Conservation (phyloP, 2,113 vertebrate genomes). For the Zosterops lateralis region DNA sequence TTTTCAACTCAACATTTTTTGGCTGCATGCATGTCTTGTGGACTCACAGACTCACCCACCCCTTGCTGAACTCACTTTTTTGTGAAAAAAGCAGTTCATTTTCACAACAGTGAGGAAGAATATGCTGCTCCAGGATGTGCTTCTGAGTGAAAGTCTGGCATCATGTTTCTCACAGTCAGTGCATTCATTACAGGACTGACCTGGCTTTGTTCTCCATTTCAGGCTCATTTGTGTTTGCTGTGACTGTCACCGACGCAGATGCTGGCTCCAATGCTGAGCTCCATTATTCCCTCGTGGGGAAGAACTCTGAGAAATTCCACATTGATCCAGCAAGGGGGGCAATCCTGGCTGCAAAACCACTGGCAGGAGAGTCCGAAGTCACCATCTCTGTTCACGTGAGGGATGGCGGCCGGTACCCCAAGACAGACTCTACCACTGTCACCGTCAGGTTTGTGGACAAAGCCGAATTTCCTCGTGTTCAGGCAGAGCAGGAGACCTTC, state of each 20-base stretch:
- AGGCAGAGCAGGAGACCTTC: conserved; percentile 81
- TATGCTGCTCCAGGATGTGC: background rate
- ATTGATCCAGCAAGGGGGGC: conserved; percentile 90
- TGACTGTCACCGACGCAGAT: conserved; percentile 94
- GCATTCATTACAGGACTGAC: background rate
- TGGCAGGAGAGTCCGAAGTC: conserved; percentile 84
- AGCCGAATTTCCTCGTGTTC: conserved; percentile 87
- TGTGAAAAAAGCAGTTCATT: background rate
- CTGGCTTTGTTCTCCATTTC: conserved; percentile 15
- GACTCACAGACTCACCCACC: background rate
- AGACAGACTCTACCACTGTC: conserved; percentile 89
- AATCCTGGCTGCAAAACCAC: conserved; percentile 82
- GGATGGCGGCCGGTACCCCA: conserved; percentile 83
- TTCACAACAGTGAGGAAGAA: background rate
- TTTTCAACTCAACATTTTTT: background rate
- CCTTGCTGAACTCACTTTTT: background rate
- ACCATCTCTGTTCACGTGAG: conserved; percentile 91
- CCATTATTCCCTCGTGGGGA: conserved; percentile 89
- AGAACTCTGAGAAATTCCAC: conserved; percentile 89
- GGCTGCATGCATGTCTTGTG: fast-evolving
- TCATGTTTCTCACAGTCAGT: fast-evolving
- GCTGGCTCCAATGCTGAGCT: conserved; percentile 87
- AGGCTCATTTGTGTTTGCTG: conserved; percentile 94
- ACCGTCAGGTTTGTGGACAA: conserved; percentile 90
- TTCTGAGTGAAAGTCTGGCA: background rate